Evolutionary conservation across 2,888 invertebrate genomes (phyloP).

Genomic region (Ommatoiulus sabulosus): DNA sequence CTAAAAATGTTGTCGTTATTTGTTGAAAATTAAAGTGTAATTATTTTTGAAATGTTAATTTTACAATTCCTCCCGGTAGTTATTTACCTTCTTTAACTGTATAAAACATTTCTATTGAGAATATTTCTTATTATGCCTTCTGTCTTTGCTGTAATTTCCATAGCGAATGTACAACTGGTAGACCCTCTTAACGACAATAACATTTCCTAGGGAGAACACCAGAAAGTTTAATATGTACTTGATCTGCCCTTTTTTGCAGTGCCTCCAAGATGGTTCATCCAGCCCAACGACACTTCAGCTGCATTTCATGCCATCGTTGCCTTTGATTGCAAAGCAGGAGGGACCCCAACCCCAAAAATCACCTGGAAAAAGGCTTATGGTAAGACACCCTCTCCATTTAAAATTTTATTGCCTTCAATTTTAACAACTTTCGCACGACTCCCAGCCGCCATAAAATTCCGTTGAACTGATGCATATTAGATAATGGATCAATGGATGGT

Average conservation of each 20-base stretch:
- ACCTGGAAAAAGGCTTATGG: slow-evolving; percentile 59
- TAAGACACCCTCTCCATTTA: background rate
- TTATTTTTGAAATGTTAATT: no score
- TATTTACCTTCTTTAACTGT: no score
- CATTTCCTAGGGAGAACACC: no score
- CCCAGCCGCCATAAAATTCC: background rate
- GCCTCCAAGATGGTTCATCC: slow-evolving; percentile 59
- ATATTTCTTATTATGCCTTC: no score
- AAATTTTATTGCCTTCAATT: background rate
- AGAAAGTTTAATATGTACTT: no score
- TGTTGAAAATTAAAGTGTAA: no score
- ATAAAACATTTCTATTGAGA: no score
- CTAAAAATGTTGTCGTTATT: no score
- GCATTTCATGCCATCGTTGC: slow-evolving; percentile 57
- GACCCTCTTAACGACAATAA: no score
- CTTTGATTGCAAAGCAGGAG: slow-evolving; percentile 59
- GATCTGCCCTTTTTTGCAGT: slow-evolving; percentile 50
- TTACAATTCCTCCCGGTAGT: no score
- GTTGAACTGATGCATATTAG: background rate
- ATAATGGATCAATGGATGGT: background rate
- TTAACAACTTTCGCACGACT: background rate
- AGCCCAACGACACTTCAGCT: slow-evolving; percentile 57
- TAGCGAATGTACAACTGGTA: no score
- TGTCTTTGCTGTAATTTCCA: no score
- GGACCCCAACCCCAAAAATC: slow-evolving; percentile 59